Evolutionary conservation across 2,113 vertebrate species (phyloP).

Genomic region (Corydoras sp.): DNA sequence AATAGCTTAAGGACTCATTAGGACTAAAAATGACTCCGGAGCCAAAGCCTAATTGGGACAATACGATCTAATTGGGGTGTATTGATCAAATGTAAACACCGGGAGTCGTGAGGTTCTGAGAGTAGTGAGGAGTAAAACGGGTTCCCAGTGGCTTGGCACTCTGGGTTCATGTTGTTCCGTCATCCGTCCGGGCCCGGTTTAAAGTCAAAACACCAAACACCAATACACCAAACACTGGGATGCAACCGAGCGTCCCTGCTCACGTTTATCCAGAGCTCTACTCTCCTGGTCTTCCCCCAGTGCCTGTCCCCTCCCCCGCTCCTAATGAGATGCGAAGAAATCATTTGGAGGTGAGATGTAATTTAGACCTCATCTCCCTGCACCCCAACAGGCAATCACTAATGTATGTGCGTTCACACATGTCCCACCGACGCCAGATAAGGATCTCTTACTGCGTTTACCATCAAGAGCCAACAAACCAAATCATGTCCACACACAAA

Average conservation of each 20-base stretch:
- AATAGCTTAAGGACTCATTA: constrained; percentile 42
- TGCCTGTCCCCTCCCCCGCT: constrained; percentile 37
- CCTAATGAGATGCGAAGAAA: constrained; percentile 63
- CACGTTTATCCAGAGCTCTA: constrained; percentile 15
- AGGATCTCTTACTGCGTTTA: constrained; percentile 8
- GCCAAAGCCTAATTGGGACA: constrained; percentile 31
- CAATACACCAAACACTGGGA: constrained; percentile 25
- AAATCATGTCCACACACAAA: not conserved
- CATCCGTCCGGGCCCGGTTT: constrained; percentile 24
- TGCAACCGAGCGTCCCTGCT: constrained; percentile 22
- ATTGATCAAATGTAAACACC: constrained; percentile 36
- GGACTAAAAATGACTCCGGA: constrained; percentile 12
- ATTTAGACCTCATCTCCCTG: constrained; percentile 56
- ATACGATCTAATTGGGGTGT: constrained; percentile 27
- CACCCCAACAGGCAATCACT: constrained; percentile 35
- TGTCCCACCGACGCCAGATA: constrained; percentile 37
- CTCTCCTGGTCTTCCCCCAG: constrained; percentile 7
- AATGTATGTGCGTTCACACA: constrained; percentile 10
- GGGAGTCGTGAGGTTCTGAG: not conserved
- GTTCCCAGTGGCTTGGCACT: too few species aligned
- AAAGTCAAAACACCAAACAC: constrained; percentile 26
- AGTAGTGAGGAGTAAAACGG: too few species aligned
- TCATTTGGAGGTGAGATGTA: constrained; percentile 64
- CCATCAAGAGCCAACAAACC: not conserved
- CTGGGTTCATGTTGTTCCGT: too few species aligned